Conservation (phyloP, 2,113 vertebrate species). For the Epinephelus cyanopodus region DNA sequence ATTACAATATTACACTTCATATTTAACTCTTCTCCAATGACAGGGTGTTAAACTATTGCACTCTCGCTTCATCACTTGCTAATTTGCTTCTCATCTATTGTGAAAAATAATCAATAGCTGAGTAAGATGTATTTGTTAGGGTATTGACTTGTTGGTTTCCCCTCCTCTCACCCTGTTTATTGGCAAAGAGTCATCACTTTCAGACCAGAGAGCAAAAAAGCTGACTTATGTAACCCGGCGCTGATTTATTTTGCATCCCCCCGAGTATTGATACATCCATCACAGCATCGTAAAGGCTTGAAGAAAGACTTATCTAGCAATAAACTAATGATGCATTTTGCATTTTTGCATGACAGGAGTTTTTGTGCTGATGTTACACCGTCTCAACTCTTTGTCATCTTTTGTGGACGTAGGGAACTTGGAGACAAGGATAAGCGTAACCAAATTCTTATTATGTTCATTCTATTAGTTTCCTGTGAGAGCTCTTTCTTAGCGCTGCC, state of each 20-base stretch:
- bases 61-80: background rate
- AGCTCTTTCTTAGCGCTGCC: background rate
- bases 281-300: slow-evolving; percentile 31
- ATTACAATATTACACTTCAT: background rate
- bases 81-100: background rate
- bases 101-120: slow-evolving; percentile 28
- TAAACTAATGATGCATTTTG: slow-evolving; percentile 23
- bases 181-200: background rate
- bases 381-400: slow-evolving; percentile 1
- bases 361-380: slow-evolving; percentile 23
- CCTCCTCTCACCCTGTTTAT: background rate
- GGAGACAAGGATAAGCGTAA: background rate
- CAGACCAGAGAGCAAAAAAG: slow-evolving; percentile 17
- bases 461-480: background rate
- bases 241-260: background rate
- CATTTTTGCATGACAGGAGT: slow-evolving; percentile 7
- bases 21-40: slow-evolving; percentile 4
- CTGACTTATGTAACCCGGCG: background rate
- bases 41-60: background rate
- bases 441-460: background rate
- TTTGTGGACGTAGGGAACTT: background rate
- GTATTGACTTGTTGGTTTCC: slow-evolving; percentile 35
- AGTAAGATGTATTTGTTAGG: slow-evolving; percentile 12
- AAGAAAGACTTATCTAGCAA: slow-evolving; percentile 20
- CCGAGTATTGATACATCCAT: slow-evolving; percentile 27